Evolutionary conservation across 2,797 vertebrate species (phyloP), one percentile per base, ranked within the genome.

Genomic region (Acomys russatus): DNA sequence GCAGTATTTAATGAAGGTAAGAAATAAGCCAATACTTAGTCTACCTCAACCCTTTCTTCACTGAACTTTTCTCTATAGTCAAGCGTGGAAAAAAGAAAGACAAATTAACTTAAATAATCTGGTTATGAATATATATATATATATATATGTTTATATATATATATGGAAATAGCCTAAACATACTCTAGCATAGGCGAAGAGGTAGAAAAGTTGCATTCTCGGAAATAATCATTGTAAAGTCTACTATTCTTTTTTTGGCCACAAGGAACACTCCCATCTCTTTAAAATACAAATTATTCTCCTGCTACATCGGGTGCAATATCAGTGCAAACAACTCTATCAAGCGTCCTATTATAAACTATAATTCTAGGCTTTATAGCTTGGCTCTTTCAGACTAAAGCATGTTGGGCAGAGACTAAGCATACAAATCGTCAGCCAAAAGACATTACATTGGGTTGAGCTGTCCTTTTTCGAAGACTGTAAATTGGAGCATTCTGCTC

Each of bases 301-400:
- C 8, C 87, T 95, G 82, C 49, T 87, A 87, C 22, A 71, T 44
- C 1, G 80, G 78, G 51, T 90, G 64, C n/a, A 89, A 18, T 92
- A 94, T 90, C 76, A 83, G 84, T 94, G 87, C 92, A 93, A 96
- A 97, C 80, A 96, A 88, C 91, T 96, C 93, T 91, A 95, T 96
- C 91, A 94, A 77, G n/a, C 91, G 96, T 98, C 91, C 87, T 94
- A 95, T 96, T 97, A 97, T 97, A 96, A 97, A 97, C 91, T 94
- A 88, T 97, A 97, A 97, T 97, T 97, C 95, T 90, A 98, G 95
- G 96, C 89, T 96, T 96, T 96, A 96, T 96, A 90, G 87, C 94
- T 93, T 95, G 91, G 89, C 83, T 96, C 91, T 95, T 95, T 96
- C 94, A 97, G 94, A 97, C 71, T 94, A 94, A 97, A 97, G 95